These are phyloP conservation scores for Encarsia formosa DNA, from an alignment of 2,888 invertebrate species.

Conservation along the genomic window DNA sequence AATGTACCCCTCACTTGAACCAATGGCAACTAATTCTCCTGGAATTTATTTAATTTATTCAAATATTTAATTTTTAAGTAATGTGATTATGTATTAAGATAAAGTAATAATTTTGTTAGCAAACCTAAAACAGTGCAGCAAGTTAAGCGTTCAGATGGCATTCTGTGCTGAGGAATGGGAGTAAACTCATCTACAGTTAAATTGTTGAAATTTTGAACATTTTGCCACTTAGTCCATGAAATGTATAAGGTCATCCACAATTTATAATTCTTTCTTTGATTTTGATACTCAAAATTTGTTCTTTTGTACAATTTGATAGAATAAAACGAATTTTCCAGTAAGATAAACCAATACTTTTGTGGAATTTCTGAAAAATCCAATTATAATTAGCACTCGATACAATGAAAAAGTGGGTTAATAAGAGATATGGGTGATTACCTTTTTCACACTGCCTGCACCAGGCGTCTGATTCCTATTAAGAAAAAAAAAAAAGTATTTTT, in stretches of 20 bases:
- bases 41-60: not conserved
- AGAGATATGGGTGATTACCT: too few relatives aligned
- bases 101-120: not conserved
- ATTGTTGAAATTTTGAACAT: slow-evolving; percentile 23
- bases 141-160: slow-evolving; percentile 32
- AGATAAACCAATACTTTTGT: slow-evolving; percentile 27
- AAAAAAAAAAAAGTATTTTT: slow-evolving; percentile 2
- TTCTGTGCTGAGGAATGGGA: slow-evolving; percentile 24
- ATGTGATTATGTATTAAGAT: not conserved
- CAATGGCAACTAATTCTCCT: slow-evolving; percentile 37
- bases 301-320: slow-evolving; percentile 16
- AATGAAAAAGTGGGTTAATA: too few relatives aligned
- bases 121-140: slow-evolving; percentile 33
- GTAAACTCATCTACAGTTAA: slow-evolving; percentile 12
- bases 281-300: slow-evolving; percentile 26
- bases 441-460: slow-evolving; percentile 37
- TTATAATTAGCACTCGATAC: too few relatives aligned
- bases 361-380: too few relatives aligned
- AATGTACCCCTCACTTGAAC: slow-evolving; percentile 37
- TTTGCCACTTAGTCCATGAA: slow-evolving; percentile 34
- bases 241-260: slow-evolving; percentile 34
- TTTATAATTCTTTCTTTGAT: slow-evolving; percentile 17
- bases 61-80: not conserved
- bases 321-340: slow-evolving; percentile 33
- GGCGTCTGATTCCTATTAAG: slow-evolving; percentile 29